Evolutionary conservation across 2,888 invertebrate genomes (phyloP), one percentile per base, ranked within the genome.

Genomic region (Diarsia brunnea): DNA sequence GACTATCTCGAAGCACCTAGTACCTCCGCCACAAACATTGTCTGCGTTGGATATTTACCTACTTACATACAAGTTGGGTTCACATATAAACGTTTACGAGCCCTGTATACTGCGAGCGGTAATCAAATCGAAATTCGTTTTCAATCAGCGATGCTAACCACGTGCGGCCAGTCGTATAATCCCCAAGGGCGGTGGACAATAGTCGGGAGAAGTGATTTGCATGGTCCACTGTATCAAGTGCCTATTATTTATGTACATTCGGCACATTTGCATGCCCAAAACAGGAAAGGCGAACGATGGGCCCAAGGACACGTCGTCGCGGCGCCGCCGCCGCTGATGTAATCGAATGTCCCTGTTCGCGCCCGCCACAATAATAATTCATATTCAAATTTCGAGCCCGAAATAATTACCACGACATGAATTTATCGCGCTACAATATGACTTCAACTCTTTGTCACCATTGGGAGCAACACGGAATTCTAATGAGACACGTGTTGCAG

Each of bases 101-200:
- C 88, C 79, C 91, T 90, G 90, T 84, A 88, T 82, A 89, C 89
- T 89, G 89, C 87, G 82, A 87, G 78, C 71, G 89, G 90, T 91
- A 92, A 89, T 91, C 91, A 89, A 92, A 93, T 91, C 92, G 90
- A 94, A 95, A 94, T 94, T 92, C 88, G 92, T 92, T 92, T 92
- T 88, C 91, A 91, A 95, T 95, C 91, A 93, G 83, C 79, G 84
- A 96, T 95, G 93, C 95, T 86, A 82, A 86, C 90, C 95, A 94
- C 95, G 95, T 95, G 81, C 90, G 88, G 90, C 88, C 90, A 90
- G 88, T 89, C 91, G 93, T 92, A 92, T 93, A 93, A 95, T 93
- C 93, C 92, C 91, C 94, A 95, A 95, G 94, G 95, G 94, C 95
- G 92, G 89, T 87, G 91, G 93, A 96, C 95, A 96, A 96, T 96